phyloP scores from a whole-genome alignment of 23 tunicate genomes.

The Halocynthia aurantium region DNA sequence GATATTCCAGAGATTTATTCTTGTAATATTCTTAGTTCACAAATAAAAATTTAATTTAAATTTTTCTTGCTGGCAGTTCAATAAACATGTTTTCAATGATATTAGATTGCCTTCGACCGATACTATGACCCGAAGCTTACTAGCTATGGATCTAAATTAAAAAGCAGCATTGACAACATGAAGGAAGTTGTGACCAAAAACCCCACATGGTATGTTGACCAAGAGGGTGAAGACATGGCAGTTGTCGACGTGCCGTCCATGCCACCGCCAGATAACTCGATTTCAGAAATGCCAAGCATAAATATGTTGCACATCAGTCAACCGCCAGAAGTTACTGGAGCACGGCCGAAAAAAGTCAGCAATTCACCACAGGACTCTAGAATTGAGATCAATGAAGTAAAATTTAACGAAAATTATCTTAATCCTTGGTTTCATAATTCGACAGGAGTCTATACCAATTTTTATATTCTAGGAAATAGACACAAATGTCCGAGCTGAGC shows the following conservation, averaged over 20 bases:
- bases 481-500: too few relatives aligned
- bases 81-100: too few relatives aligned
- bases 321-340: background rate
- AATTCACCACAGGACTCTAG: too few relatives aligned
- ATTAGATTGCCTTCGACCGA: conserved; percentile 15
- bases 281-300: conserved; percentile 14
- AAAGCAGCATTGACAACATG: conserved; percentile 22
- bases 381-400: too few relatives aligned
- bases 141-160: conserved; percentile 17
- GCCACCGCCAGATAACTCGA: background rate
- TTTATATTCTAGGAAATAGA: too few relatives aligned
- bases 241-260: background rate
- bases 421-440: too few relatives aligned
- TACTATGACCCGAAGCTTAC: conserved; percentile 27
- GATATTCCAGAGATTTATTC: too few relatives aligned
- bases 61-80: too few relatives aligned
- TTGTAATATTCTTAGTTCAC: too few relatives aligned
- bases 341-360: background rate
- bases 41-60: too few relatives aligned
- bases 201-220: conserved; percentile 23
- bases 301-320: background rate
- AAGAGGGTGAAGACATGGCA: conserved; percentile 7
- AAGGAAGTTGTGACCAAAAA: background rate
- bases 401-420: too few relatives aligned
- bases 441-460: too few relatives aligned